Evolutionary conservation across 2,888 invertebrate genomes (phyloP).

Genomic region (Aphidoletes aphidimyza): DNA sequence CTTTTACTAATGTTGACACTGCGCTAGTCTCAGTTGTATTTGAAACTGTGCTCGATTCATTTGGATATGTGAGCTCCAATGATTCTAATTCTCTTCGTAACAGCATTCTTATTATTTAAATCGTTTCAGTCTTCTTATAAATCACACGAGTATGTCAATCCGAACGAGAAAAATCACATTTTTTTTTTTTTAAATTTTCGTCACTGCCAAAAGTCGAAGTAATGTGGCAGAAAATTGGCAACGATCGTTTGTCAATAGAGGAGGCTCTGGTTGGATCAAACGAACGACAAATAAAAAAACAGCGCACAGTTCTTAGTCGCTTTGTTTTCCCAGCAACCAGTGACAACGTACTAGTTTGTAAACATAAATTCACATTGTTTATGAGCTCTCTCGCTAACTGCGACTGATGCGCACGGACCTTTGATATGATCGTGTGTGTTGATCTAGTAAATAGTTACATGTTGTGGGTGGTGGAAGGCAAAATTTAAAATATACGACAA

Average conservation of each 20-base stretch:
- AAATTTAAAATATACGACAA: neutral
- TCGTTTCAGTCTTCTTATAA: neutral
- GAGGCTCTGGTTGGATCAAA: neutral
- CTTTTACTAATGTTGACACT: neutral
- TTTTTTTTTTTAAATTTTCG: too few relatives aligned
- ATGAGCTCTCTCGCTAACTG: too few relatives aligned
- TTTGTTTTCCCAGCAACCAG: conserved; percentile 24
- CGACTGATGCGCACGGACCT: neutral
- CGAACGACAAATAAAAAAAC: too few relatives aligned
- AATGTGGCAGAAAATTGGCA: neutral
- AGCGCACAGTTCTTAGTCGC: neutral
- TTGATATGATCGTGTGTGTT: neutral
- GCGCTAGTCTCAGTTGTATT: neutral
- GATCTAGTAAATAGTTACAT: neutral
- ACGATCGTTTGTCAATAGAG: neutral
- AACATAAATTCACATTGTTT: conserved; percentile 20
- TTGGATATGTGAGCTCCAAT: conserved; percentile 32
- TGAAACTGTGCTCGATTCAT: neutral
- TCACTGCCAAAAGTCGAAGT: too few relatives aligned
- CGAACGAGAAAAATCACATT: conserved; percentile 3
- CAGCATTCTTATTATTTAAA: neutral
- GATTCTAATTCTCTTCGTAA: conserved; percentile 11
- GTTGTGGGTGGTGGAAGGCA: conserved; percentile 20
- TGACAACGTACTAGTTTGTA: conserved; percentile 26
- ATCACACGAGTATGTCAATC: conserved; percentile 32